Base-by-base conservation (phyloP, 1,140 invertebrate genomes). In the Bombus affinis region DNA sequence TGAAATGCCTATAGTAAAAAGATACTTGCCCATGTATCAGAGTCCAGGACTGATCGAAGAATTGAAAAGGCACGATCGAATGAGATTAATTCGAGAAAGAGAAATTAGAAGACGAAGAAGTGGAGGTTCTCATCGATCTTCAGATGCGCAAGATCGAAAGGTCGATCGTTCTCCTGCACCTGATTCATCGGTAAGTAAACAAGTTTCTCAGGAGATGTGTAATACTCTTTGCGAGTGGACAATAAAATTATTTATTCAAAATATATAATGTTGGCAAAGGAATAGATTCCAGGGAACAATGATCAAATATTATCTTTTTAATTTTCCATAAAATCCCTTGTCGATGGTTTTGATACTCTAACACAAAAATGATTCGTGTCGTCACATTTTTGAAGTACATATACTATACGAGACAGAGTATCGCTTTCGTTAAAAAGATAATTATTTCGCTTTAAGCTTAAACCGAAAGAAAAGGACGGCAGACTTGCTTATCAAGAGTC, bases 401-500 rank as follows among this genome's bases (percentile, higher is more conserved):
- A 22, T 4, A 12, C 25, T 12, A 12, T 28, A 59, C 10, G 25
- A 59, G 6, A 59, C 2, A 28, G 9, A 9, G 28, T 18, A 35
- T 25, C 25, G 62, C 71, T 65, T 73, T 71, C 5, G 71, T 79
- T 47, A 80, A 62, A 53, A n/a, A 71, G 59, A 71, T 12, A n/a
- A 72, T 42, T 39, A 22, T 32, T 72, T 73, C 3, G 18, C 53
- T 87, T 72, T 28, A 70, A 89, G 88, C 28, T 59, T 15, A 89
- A n/a, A 22, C 1, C 47, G 10, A 53, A 5, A 2, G 53, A 70
- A 15, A 66, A 66, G 42, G 71, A 72, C 28, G 71, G 80, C 0
- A 83, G 53, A 8, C 84, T 92, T 18, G 89, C 91, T 1, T 92
- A 92, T 85, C 92, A 93, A 74, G 89, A 90, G 75, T 92, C 84